Evolutionary conservation across 2,797 vertebrate genomes (phyloP), one percentile per base, ranked within the genome.

Genomic region (Neosilurus hyrtlii): DNA sequence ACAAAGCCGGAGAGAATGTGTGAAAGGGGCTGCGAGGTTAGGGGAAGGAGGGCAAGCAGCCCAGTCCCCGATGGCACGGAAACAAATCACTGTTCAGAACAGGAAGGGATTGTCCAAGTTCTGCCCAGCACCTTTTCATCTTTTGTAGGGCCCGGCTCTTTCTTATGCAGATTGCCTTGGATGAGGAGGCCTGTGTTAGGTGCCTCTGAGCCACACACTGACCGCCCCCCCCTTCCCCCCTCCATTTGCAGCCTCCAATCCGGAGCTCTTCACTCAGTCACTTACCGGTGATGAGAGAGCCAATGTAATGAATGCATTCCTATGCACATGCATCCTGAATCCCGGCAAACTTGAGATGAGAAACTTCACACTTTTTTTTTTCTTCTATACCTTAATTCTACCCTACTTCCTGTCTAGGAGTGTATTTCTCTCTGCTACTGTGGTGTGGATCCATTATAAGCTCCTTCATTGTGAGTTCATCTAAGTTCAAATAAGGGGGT

Each of bases 251-350:
- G 61, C 51, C 24, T 80, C 35, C 80, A 76, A 70, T 70, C 65
- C 67, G 43, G 61, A 16, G 78, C 79, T 67, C 81, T 57, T 14
- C 26, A 57, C 63, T 81, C 80, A 73, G 83, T 76, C 56, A 51
- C 79, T 84, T 57, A 88, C 91, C 92, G 91, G 92, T 90, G 93
- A 93, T 94, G 84, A 94, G 90, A 94, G 90, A 87, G 93, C 90
- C 89, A 91, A 92, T 93, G 93, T 94, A 94, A 96, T 94, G 94
- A 96, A 95, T 95, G 95, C 93, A 95, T 94, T 95, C 94, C 95
- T 94, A 94, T 93, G 89, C 94, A 91, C 93, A 93, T 89, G 89
- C 89, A 92, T 92, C 91, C 92, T 90, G 94, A 94, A 95, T 93
- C 95, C 92, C 84, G 87, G 95, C 94, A 92, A 91, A 84, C 66